Percentiles rank a stretch among this genome's conserved stretches.
These are phyloP conservation scores for Daubentonia madagascariensis DNA, from an alignment of 2,113 vertebrate genomes.

Conservation along the genomic window DNA sequence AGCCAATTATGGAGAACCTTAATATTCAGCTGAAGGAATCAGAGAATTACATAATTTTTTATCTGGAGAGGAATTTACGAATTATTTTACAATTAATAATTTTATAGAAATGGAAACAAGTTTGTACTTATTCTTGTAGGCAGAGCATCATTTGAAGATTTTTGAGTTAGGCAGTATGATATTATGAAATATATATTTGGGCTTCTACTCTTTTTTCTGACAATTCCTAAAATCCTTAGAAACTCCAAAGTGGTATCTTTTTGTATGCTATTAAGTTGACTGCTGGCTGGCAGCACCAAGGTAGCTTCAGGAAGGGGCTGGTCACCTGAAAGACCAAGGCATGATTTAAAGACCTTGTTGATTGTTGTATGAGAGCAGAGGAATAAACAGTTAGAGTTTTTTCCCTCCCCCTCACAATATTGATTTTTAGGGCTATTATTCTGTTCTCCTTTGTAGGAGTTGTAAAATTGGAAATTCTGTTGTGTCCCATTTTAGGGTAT, in stretches of 20 bases:
- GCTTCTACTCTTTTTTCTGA: neutral
- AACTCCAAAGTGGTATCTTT: neutral
- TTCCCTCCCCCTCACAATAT: neutral
- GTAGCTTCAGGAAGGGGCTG: neutral
- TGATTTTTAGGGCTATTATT: conserved; percentile 7
- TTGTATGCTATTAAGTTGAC: neutral
- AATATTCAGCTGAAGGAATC: neutral
- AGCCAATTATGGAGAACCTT: neutral
- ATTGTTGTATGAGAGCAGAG: neutral
- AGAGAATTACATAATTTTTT: neutral
- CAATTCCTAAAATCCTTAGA: neutral
- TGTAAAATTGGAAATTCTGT: neutral
- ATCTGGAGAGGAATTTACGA: neutral
- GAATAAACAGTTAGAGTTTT: neutral
- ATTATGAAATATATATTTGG: neutral
- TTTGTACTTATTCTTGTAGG: neutral
- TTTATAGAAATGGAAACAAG: neutral
- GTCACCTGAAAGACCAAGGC: neutral
- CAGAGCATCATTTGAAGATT: neutral
- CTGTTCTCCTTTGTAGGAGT: neutral
- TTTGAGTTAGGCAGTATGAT: neutral
- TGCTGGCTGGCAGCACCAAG: neutral
- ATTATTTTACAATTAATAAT: neutral
- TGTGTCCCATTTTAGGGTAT: neutral
- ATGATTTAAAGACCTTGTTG: neutral